Percentiles rank a stretch among this genome's conserved stretches.
These are phyloP conservation scores for Pristionchus pacificus DNA, from an alignment of 1,140 invertebrate species.

Conservation along the genomic window DNA sequence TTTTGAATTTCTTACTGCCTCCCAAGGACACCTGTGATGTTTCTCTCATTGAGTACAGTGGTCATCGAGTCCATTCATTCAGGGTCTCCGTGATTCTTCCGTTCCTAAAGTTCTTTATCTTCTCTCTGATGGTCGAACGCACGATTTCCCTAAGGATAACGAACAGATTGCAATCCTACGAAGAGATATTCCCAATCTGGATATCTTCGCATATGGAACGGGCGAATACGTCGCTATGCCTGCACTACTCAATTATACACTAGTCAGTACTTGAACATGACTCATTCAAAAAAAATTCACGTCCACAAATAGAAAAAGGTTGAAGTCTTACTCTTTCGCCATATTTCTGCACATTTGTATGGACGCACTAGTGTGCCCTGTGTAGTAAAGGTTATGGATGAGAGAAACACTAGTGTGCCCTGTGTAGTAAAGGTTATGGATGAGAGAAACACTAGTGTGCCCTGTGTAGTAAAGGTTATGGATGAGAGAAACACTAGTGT, in stretches of 20 bases:
- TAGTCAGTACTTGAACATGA: too few relatives aligned
- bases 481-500: too few relatives aligned
- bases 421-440: too few relatives aligned
- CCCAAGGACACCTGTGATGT: neutral
- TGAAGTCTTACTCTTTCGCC: too few relatives aligned
- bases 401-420: too few relatives aligned
- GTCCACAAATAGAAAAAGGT: conserved; percentile 5
- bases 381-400: too few relatives aligned
- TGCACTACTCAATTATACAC: conserved; percentile 53
- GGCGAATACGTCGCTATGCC: conserved; percentile 56
- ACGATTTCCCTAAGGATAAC: conserved; percentile 53
- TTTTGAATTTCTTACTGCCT: too few relatives aligned
- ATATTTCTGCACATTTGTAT: too few relatives aligned
- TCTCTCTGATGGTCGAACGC: conserved; percentile 53
- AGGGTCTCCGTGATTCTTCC: conserved; percentile 45
- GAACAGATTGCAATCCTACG: conserved; percentile 39
- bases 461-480: too few relatives aligned
- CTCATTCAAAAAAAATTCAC: conserved; percentile 19
- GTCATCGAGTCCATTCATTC: conserved; percentile 21
- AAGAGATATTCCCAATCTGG: conserved; percentile 43
- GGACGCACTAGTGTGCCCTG: too few relatives aligned
- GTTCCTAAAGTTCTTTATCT: conserved; percentile 54
- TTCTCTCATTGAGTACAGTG: conserved; percentile 3
- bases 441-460: too few relatives aligned
- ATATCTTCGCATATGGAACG: conserved; percentile 56